These are phyloP conservation scores for Brachyhypopomus gauderio DNA, from an alignment of 2,113 vertebrate species.

Conservation along the genomic window DNA sequence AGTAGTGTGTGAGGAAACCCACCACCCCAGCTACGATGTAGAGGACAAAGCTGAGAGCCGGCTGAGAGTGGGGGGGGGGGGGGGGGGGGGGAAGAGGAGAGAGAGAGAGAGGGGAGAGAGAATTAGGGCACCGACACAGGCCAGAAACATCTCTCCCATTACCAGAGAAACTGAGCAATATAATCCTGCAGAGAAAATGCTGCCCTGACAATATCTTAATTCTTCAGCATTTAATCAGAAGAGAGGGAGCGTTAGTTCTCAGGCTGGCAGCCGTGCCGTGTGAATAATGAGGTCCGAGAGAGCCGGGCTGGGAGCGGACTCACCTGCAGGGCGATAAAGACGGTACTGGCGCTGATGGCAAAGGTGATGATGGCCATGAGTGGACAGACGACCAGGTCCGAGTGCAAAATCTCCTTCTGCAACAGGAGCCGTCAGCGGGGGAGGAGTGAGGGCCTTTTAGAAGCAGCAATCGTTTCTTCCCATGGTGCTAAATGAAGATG, in stretches of 20 bases:
- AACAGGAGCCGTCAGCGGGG: neutral
- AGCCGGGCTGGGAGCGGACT: constrained; percentile 32
- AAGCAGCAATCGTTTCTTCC: neutral
- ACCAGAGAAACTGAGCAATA: neutral
- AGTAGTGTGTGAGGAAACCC: constrained; percentile 88
- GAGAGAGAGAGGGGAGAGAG: neutral
- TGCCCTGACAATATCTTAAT: no score
- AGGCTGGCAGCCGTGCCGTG: neutral
- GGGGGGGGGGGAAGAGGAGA: neutral
- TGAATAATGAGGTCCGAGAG: neutral
- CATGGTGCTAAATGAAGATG: neutral
- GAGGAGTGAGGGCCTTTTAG: constrained; percentile 3
- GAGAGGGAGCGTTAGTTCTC: neutral
- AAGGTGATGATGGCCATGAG: constrained; percentile 89
- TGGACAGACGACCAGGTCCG: constrained; percentile 87
- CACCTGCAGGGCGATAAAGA: constrained; percentile 90
- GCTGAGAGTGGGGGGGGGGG: constrained; percentile 64
- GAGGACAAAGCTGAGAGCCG: constrained; percentile 85
- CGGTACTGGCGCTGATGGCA: constrained; percentile 90
- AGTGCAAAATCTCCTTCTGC: constrained; percentile 87
- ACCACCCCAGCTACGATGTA: constrained; percentile 84
- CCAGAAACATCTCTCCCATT: neutral
- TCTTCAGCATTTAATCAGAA: neutral
- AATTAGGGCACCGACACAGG: no score
- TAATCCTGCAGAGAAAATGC: neutral